A percentile compares a stretch with the other conserved stretches of the same genome.
These are phyloP conservation scores for Serranus cabrilla DNA, from an alignment of 2,797 vertebrate species.

Conservation along the genomic window DNA sequence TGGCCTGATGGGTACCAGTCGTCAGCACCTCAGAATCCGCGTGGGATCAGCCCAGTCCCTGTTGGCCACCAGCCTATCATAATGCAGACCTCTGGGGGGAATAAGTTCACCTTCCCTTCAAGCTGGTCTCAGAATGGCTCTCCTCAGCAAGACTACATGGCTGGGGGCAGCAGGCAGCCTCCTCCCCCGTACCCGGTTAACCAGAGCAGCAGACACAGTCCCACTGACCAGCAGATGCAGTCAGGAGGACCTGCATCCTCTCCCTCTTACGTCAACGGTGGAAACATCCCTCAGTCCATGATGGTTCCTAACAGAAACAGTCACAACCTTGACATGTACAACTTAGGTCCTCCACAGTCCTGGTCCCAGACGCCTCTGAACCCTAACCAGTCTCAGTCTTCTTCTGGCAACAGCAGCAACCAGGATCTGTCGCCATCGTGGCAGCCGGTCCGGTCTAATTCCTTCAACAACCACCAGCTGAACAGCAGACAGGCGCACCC, in stretches of 20 bases:
- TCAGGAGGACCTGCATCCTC: constrained; percentile 88
- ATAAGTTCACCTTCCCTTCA: constrained; percentile 91
- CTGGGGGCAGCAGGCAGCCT: constrained; percentile 88
- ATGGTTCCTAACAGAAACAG: constrained; percentile 94
- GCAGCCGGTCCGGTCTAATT: constrained; percentile 93
- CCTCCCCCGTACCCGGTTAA: constrained; percentile 93
- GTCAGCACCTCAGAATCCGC: constrained; percentile 90
- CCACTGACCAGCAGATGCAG: constrained; percentile 92
- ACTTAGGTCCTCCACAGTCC: constrained; percentile 84
- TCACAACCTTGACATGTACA: constrained; percentile 95
- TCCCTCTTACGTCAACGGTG: constrained; percentile 91
- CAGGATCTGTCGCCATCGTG: constrained; percentile 91
- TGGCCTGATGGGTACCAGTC: constrained; percentile 92
- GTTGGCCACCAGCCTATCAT: constrained; percentile 95
- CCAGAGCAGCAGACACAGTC: constrained; percentile 90
- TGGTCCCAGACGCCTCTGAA: constrained; percentile 90
- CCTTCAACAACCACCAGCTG: constrained; percentile 92
- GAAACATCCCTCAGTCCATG: constrained; percentile 89
- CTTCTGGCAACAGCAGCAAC: constrained; percentile 84
- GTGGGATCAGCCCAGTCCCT: constrained; percentile 91
- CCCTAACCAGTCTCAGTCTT: constrained; percentile 84
- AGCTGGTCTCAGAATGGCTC: constrained; percentile 92
- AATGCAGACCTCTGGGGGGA: constrained; percentile 93
- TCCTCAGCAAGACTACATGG: constrained; percentile 91
- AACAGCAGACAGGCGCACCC: constrained; percentile 85